Percentiles rank a stretch among this genome's conserved stretches.
Conservation (phyloP, 2,888 invertebrate species). For the Nycteola revayana region DNA sequence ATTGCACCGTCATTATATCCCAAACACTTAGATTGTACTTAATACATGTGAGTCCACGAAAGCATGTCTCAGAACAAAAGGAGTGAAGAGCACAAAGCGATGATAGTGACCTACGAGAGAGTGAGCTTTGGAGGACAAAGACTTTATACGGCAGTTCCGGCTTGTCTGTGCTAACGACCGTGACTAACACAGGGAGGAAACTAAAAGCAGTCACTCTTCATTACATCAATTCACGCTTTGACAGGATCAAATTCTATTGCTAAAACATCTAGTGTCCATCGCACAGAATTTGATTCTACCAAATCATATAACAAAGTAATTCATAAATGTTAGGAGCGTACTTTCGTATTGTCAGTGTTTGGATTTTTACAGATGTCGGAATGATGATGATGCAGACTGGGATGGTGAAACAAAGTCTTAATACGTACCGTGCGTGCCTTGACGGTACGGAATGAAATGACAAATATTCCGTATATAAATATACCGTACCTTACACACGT, state of each 20-base stretch:
- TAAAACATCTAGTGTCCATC: constrained; percentile 24
- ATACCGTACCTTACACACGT: constrained; percentile 68
- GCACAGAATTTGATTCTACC: constrained; percentile 47
- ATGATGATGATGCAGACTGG: constrained; percentile 98
- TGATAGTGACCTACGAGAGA: constrained; percentile 56
- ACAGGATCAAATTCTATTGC: constrained; percentile 52
- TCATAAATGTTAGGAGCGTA: constrained; percentile 53
- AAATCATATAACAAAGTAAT: constrained; percentile 42
- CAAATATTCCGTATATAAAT: constrained; percentile 53
- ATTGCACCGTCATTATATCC: constrained; percentile 72
- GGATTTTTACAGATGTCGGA: constrained; percentile 95
- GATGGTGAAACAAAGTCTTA: constrained; percentile 95
- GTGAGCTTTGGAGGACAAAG: constrained; percentile 71
- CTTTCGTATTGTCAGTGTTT: constrained; percentile 80
- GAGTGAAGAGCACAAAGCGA: constrained; percentile 63
- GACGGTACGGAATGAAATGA: constrained; percentile 88
- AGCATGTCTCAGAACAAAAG: constrained; percentile 79
- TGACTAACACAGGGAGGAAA: constrained; percentile 66
- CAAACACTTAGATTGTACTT: constrained; percentile 69
- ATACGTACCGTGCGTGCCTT: constrained; percentile 87
- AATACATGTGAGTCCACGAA: constrained; percentile 68
- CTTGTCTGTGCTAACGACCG: constrained; percentile 74
- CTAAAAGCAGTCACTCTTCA: constrained; percentile 62
- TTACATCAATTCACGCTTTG: constrained; percentile 59
- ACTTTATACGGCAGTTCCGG: constrained; percentile 74